A percentile compares a stretch with the other conserved stretches of the same genome.
phyloP scores from a whole-genome alignment of 53 echinoderm and acorn worm genomes.

The Holothuria leucospilota region DNA sequence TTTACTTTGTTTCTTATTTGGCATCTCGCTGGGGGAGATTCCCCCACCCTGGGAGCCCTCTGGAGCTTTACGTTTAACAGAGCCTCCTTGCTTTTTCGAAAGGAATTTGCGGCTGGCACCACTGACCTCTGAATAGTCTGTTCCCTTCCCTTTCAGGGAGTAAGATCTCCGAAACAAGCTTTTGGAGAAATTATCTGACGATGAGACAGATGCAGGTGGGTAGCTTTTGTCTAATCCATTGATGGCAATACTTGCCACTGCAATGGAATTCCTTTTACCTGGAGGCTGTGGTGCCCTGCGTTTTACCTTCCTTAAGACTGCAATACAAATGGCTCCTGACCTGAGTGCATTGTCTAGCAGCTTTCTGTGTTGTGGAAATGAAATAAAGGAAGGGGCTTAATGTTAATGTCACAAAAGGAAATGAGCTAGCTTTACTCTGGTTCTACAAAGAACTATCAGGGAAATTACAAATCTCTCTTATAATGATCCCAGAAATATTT shows the following conservation, averaged over 20 bases:
- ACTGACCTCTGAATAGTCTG: constrained; percentile 5
- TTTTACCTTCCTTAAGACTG: constrained; percentile 92
- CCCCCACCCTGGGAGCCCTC: constrained; percentile 12
- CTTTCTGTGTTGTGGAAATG: constrained; percentile 66
- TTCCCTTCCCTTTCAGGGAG: constrained; percentile 31
- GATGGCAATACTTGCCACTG: background rate
- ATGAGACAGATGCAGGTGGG: background rate
- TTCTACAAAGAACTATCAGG: background rate
- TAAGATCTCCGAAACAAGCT: constrained; percentile 16
- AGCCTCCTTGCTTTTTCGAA: background rate
- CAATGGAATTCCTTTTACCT: constrained; percentile 20
- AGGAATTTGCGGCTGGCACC: background rate
- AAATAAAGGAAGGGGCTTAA: constrained; percentile 14
- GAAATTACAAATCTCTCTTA: too few relatives aligned
- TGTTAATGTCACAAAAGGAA: constrained; percentile 26
- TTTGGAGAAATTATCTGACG: background rate
- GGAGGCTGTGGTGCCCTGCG: constrained; percentile 93
- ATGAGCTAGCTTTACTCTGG: background rate
- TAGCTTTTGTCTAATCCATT: constrained; percentile 5
- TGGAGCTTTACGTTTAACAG: constrained; percentile 18
- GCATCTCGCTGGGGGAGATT: constrained; percentile 41
- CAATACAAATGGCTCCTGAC: constrained; percentile 84
- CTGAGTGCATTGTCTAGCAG: constrained; percentile 90
- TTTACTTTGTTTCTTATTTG: constrained; percentile 59
- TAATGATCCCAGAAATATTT: too few relatives aligned